Evolutionary conservation across 1,140 invertebrate species (phyloP), one percentile per base, ranked within the genome.

Genomic region (Listronotus oregonensis): DNA sequence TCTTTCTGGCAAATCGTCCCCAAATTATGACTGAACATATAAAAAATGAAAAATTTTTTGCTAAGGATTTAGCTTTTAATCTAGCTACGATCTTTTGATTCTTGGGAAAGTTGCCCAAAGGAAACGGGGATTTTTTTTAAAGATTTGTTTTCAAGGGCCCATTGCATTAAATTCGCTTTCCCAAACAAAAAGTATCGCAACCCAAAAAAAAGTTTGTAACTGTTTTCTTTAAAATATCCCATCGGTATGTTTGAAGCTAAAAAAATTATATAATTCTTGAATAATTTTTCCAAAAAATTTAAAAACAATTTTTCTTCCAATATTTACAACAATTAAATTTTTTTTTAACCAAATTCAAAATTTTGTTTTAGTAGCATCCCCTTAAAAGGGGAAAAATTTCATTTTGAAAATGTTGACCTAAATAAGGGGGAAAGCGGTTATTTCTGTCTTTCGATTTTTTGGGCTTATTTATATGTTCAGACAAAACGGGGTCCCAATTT

Each of bases 201-300:
- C n/a, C 77, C 55, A 76, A 43, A 18, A 70, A 76, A 8, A 77
- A 63, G 43, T 56, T 51, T 64, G 50, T n/a, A 40, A 76, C 54
- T 62, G 73, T 56, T 46, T 71, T 66, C 44, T 57, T 56, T 21
- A 77, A 65, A 42, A 78, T 60, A 51, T 21, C 17, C 72, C 77
- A 78, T n/a, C 71, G 59, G 37, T 72, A 65, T 8, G 67, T n/a
- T 70, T 43, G 72, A 78, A 55, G 63, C 50, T 32, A 73, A 74
- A 74, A 64, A 73, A 72, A 40, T 65, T 37, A 69, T 72, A 77
- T 43, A 77, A 61, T 66, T 70, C 51, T 68, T 74, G 74, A 37
- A 77, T 39, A 46, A 70, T n/a, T n/a, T 64, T 34, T 14, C 27
- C 54, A 75, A 75, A 63, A 75, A 74, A 44, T 44, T 58, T 43